These are phyloP conservation scores for Melitaea cinxia DNA, from an alignment of 1,140 invertebrate genomes.

Conservation along the genomic window DNA sequence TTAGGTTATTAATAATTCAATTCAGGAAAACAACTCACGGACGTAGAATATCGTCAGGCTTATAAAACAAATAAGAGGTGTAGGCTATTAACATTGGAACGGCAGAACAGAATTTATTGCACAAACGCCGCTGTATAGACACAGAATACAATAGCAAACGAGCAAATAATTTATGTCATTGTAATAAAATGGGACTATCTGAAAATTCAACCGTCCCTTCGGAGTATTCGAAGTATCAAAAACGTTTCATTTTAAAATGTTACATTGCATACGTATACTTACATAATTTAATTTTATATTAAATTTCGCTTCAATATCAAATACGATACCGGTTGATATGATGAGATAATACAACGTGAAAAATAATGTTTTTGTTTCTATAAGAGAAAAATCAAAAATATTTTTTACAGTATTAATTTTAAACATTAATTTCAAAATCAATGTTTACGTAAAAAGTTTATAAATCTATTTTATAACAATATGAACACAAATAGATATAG, in stretches of 20 bases:
- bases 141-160: slow-evolving; percentile 51
- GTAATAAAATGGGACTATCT: slow-evolving; percentile 44
- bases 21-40: not conserved
- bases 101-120: slow-evolving; percentile 51
- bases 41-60: slow-evolving; percentile 3
- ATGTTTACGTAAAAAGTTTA: too few species aligned
- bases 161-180: slow-evolving; percentile 48
- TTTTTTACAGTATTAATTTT: too few species aligned
- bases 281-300: not conserved
- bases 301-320: too few species aligned
- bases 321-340: too few species aligned
- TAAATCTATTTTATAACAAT: too few species aligned
- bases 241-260: not conserved
- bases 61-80: slow-evolving; percentile 43
- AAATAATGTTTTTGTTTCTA: too few species aligned
- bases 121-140: slow-evolving; percentile 42
- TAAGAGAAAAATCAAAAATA: too few species aligned
- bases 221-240: slow-evolving; percentile 15
- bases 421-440: too few species aligned
- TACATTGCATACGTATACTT: not conserved
- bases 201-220: slow-evolving; percentile 33
- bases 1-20: too few species aligned
- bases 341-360: too few species aligned
- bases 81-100: slow-evolving; percentile 49
- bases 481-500: too few species aligned